These are phyloP conservation scores for Deroplatys truncata DNA, from an alignment of 2,888 invertebrate species.

Conservation along the genomic window DNA sequence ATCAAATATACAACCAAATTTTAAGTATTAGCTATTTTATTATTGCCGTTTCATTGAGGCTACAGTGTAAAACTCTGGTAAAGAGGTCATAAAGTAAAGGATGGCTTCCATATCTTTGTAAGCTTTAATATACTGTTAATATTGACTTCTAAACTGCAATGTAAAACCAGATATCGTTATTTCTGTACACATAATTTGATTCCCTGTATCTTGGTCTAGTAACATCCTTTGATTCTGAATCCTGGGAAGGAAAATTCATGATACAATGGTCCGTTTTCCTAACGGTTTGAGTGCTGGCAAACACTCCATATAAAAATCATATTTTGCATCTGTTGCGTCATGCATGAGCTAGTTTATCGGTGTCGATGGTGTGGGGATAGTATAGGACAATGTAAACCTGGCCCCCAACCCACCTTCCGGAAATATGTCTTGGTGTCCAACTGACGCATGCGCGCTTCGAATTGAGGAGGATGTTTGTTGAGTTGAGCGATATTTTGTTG, in stretches of 20 bases:
- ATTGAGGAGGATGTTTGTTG: neutral
- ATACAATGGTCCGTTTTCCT: neutral
- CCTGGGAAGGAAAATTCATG: neutral
- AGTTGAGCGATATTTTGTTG: neutral
- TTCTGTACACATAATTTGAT: neutral
- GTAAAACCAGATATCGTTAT: too few species aligned
- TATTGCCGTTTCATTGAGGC: too few species aligned
- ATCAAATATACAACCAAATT: too few species aligned
- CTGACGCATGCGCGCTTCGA: slow-evolving; percentile 7
- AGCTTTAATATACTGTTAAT: too few species aligned
- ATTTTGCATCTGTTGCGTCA: slow-evolving; percentile 9
- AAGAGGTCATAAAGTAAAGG: too few species aligned
- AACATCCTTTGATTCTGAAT: neutral
- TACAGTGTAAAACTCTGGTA: too few species aligned
- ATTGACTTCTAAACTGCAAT: too few species aligned
- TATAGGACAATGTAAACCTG: neutral
- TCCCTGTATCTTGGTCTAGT: neutral
- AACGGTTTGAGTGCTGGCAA: neutral
- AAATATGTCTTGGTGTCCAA: slow-evolving; percentile 15
- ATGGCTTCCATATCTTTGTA: too few species aligned
- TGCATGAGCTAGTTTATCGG: slow-evolving; percentile 13
- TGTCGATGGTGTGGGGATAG: neutral
- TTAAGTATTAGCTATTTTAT: too few species aligned
- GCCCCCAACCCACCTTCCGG: neutral
- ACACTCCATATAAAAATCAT: neutral